Percentiles rank a stretch among this genome's conserved stretches.
These are phyloP conservation scores for Zoroaster sp. DNA, from an alignment of 53 echinoderm and acorn worm genomes.

Conservation along the genomic window DNA sequence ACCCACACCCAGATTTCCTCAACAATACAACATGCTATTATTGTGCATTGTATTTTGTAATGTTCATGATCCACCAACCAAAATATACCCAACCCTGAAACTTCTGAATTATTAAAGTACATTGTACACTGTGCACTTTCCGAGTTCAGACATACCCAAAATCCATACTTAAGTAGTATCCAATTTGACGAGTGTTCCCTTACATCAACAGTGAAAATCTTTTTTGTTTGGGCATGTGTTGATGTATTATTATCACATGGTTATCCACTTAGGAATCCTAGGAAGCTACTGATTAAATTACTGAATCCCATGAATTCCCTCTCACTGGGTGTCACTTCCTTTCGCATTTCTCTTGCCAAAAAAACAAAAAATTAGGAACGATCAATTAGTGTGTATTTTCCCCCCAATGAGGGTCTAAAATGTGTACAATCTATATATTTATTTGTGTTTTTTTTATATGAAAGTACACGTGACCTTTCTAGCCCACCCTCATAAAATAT, in stretches of 20 bases:
- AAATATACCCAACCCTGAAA: neutral
- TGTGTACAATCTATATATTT: neutral
- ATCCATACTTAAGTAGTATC: neutral
- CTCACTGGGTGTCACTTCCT: slow-evolving; percentile 41
- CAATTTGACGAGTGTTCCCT: neutral
- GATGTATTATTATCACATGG: neutral
- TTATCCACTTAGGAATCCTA: slow-evolving; percentile 4
- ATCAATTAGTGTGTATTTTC: neutral
- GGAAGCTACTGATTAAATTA: slow-evolving; percentile 47
- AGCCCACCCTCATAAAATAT: neutral
- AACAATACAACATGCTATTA: too few relatives aligned
- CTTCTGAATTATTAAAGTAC: neutral
- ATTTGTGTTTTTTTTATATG: neutral
- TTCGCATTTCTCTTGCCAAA: neutral
- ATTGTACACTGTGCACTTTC: neutral
- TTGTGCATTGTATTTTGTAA: too few relatives aligned
- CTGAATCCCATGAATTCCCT: neutral
- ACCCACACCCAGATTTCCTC: too few relatives aligned
- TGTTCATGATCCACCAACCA: neutral
- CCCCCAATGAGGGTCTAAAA: neutral
- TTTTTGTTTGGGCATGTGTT: neutral
- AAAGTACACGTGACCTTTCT: neutral
- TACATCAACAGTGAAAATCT: neutral
- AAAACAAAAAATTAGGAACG: slow-evolving; percentile 33
- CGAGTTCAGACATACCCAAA: neutral